Evolutionary conservation across 2,113 vertebrate genomes (phyloP).

Genomic region (Oryzias melastigma): DNA sequence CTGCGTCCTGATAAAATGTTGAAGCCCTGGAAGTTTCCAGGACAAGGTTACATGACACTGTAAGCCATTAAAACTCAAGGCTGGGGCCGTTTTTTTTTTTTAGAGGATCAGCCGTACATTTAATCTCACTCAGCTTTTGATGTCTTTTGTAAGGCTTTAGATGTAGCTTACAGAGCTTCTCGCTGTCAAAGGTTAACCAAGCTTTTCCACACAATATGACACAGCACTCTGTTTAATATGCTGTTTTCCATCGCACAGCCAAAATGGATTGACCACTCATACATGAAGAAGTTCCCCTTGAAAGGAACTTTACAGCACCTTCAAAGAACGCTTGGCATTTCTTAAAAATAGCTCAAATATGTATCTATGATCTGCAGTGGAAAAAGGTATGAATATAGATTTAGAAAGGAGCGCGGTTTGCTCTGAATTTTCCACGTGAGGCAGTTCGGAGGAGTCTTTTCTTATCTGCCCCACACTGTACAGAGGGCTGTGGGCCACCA

Average conservation of each 20-base stretch:
- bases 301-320: neutral
- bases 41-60: constrained; percentile 52
- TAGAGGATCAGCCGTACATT: constrained; percentile 62
- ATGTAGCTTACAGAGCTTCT: constrained; percentile 59
- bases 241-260: constrained; percentile 37
- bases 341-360: too few relatives aligned
- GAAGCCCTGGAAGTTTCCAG: constrained; percentile 39
- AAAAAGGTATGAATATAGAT: constrained; percentile 44
- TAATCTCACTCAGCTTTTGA: constrained; percentile 69
- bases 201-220: constrained; percentile 49
- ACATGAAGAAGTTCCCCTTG: neutral
- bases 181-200: constrained; percentile 47
- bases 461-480: constrained; percentile 31
- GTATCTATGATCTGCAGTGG: constrained; percentile 25
- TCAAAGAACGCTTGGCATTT: neutral
- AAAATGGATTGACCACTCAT: constrained; percentile 1
- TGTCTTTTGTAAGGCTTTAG: constrained; percentile 55
- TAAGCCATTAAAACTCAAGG: constrained; percentile 59
- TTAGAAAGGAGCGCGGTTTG: constrained; percentile 38
- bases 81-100: constrained; percentile 34
- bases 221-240: constrained; percentile 56
- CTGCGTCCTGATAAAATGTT: constrained; percentile 32
- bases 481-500: constrained; percentile 26
- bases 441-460: constrained; percentile 32
- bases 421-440: constrained; percentile 44